Conservation (phyloP, 2,113 vertebrate species). For the Nannospalax galili region DNA sequence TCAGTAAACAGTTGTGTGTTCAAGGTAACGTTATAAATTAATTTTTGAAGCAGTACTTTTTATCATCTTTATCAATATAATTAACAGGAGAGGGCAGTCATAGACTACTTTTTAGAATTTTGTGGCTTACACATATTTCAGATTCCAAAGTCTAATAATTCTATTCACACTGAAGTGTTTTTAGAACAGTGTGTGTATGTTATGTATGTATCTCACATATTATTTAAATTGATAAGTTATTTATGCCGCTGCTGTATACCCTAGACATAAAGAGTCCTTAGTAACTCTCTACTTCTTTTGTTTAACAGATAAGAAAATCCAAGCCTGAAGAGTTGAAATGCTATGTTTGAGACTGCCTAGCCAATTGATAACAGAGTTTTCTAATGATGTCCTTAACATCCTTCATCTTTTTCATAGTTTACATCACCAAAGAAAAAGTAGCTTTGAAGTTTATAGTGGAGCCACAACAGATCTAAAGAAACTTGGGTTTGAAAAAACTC, state of each 20-base stretch:
- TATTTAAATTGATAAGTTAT: background rate
- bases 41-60: background rate
- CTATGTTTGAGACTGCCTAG: background rate
- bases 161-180: slow-evolving; percentile 34
- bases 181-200: too few relatives aligned
- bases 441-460: slow-evolving; percentile 1
- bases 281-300: background rate
- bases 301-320: slow-evolving; percentile 23
- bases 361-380: background rate
- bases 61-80: slow-evolving; percentile 26
- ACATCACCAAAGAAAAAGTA: background rate
- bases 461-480: slow-evolving; percentile 20
- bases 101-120: slow-evolving; percentile 49
- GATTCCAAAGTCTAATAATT: slow-evolving; percentile 23
- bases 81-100: slow-evolving; percentile 68
- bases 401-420: background rate
- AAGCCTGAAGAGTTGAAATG: background rate
- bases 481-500: background rate
- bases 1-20: slow-evolving; percentile 38
- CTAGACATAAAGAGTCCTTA: background rate
- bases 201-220: too few relatives aligned
- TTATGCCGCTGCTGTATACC: background rate
- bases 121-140: slow-evolving; percentile 45
- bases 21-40: background rate
- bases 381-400: background rate